A percentile compares a stretch with the other conserved stretches of the same genome.
Conservation (phyloP, 2,888 invertebrate genomes). For the Lasioglossum malachurum region DNA sequence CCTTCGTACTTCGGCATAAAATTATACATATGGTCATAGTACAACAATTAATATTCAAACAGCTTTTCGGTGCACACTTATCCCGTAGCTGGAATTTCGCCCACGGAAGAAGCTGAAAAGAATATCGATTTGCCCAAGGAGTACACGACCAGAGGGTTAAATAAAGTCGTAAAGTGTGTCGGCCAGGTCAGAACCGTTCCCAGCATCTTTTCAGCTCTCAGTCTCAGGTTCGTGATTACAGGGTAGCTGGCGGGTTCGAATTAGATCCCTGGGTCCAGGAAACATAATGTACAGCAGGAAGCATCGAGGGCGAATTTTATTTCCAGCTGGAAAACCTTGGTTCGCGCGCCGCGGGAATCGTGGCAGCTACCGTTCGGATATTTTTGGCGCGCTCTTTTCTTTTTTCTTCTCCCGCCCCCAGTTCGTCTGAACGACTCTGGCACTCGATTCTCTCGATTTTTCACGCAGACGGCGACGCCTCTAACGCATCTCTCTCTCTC, state of each 20-base stretch:
- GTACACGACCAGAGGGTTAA: background rate
- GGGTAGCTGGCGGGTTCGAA: background rate
- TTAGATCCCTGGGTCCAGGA: background rate
- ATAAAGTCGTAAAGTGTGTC: background rate
- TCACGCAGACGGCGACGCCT: slow-evolving; percentile 3
- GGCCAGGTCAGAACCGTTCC: background rate
- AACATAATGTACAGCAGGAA: slow-evolving; percentile 9
- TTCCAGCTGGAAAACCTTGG: slow-evolving; percentile 47
- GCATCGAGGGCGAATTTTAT: slow-evolving; percentile 59
- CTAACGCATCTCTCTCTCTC: background rate
- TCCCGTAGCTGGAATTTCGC: background rate
- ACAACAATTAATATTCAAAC: too few species aligned
- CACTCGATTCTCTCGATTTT: slow-evolving; percentile 37
- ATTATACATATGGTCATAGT: too few species aligned
- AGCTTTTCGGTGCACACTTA: too few species aligned
- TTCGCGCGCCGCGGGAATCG: slow-evolving; percentile 41
- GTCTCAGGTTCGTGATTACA: background rate
- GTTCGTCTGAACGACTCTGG: slow-evolving; percentile 12
- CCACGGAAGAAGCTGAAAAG: background rate
- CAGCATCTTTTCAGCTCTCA: background rate
- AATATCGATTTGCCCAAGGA: background rate
- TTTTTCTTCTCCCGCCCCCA: slow-evolving; percentile 26
- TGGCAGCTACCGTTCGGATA: slow-evolving; percentile 54
- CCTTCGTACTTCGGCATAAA: too few species aligned
- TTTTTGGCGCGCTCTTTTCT: slow-evolving; percentile 58